A percentile compares a stretch with the other conserved stretches of the same genome.
Conservation (phyloP, 1,140 invertebrate species). For the Dysdera silvatica region DNA sequence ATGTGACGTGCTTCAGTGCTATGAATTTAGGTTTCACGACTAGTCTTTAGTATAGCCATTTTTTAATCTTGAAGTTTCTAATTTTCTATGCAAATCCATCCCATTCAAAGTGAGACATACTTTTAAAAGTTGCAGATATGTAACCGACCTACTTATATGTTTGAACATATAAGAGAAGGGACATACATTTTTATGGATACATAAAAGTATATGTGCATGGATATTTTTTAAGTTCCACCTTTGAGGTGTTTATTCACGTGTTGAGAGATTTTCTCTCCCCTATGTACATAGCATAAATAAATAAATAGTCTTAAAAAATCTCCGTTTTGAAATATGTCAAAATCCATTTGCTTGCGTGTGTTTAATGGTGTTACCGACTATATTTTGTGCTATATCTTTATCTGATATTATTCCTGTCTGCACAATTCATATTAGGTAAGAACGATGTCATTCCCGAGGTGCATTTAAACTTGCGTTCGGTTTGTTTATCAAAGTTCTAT, state of each 20-base stretch:
- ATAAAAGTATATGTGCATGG: constrained; percentile 13
- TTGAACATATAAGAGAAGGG: constrained; percentile 14
- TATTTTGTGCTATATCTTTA: background rate
- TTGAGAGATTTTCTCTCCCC: constrained; percentile 17
- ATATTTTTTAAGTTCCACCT: constrained; percentile 15
- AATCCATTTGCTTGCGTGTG: constrained; percentile 15
- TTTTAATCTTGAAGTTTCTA: constrained; percentile 29
- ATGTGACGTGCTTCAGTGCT: too few species aligned
- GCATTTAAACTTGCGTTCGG: background rate
- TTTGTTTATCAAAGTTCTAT: constrained; percentile 22
- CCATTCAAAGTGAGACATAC: constrained; percentile 31
- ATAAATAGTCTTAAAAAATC: constrained; percentile 14
- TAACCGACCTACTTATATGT: constrained; percentile 5
- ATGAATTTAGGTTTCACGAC: too few species aligned
- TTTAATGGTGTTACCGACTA: constrained; percentile 5
- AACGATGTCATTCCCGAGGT: background rate
- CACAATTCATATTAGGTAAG: background rate
- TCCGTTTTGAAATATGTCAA: constrained; percentile 14
- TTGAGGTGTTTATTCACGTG: constrained; percentile 19
- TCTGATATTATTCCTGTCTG: background rate
- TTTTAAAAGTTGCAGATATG: constrained; percentile 27
- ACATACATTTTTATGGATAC: constrained; percentile 26
- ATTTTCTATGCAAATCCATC: constrained; percentile 31
- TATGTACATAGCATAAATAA: constrained; percentile 26
- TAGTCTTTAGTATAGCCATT: background rate